Base-by-base conservation (phyloP, 2,888 invertebrate genomes). In the Orgyia antiqua region DNA sequence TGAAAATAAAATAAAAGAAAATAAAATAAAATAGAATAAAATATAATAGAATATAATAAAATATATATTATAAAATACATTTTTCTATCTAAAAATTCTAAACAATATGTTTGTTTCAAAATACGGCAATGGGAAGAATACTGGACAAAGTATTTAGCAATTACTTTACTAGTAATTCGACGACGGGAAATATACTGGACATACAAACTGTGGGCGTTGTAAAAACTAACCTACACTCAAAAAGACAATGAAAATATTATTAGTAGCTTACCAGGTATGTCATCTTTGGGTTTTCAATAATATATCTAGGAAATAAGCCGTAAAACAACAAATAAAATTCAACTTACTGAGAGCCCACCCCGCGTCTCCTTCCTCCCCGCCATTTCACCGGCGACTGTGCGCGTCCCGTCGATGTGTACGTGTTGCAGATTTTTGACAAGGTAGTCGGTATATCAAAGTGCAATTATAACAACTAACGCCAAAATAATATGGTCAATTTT, bases 331-430 rank as follows among this genome's bases (percentile, higher is more conserved):
- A 31, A 29, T 31, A 36, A 36, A 36, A 29, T 31, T 20, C 9
- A 28, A 36, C 26, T 36, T 29, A 36, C 36, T 26, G 29, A 32
- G 25, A 36, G 31, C 26, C 36, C 32, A 23, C 36, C 26, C 32
- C 31, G 26, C 27, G 26, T 9, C 20, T 26, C 29, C 32, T 25
- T 32, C 32, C 36, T 29, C n/a, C 31, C 29, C 24, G 32, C 21
- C 36, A 19, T 19, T 19, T 19, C 19, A n/a, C 19, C 19, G 19
- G 7, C 19, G 19, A 19, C 7, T 19, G n/a, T 2, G 6, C 7
- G 19, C 7, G 19, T 3, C 3, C 2, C 7, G 19, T 19, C 7
- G 2, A 19, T 5, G 19, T 19, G 4, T 8, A 19, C n/a, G 19
- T 8, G 7, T 19, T 19, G 19, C 19, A 2, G 19, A 19, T 5